These are phyloP conservation scores for Sorex fumeus DNA, from an alignment of 2,113 vertebrate genomes.

Conservation along the genomic window DNA sequence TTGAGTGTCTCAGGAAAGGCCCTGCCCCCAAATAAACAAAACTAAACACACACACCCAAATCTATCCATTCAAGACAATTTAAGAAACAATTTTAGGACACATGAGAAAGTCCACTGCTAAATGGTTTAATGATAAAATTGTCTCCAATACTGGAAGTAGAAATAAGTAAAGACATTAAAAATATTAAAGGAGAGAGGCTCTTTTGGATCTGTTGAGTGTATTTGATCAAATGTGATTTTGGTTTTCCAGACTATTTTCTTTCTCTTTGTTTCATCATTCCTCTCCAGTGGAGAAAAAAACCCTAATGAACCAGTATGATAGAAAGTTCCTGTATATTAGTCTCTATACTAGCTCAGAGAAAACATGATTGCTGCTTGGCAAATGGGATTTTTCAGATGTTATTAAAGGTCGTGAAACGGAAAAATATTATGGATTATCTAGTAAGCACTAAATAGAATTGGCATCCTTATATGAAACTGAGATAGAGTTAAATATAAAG, in stretches of 20 bases:
- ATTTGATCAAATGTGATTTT: background rate
- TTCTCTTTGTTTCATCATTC: background rate
- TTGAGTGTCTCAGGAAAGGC: too few species aligned
- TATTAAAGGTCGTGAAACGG: background rate
- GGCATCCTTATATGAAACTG: background rate
- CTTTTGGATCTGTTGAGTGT: background rate
- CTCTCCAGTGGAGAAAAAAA: background rate
- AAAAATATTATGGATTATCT: background rate
- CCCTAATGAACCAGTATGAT: background rate
- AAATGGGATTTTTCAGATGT: background rate
- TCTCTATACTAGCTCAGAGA: too few species aligned
- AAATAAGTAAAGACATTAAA: conserved; percentile 10
- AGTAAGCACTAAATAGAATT: background rate
- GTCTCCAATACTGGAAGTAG: background rate
- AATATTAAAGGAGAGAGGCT: background rate
- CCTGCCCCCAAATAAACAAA: too few species aligned
- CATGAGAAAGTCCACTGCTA: background rate
- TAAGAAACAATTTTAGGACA: background rate
- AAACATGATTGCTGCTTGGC: background rate
- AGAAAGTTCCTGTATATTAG: too few species aligned
- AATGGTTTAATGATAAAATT: background rate
- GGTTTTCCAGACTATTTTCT: background rate
- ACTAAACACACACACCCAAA: too few species aligned
- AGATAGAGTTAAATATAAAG: background rate
- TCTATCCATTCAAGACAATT: too few species aligned